These are phyloP conservation scores for Callipepla californica DNA, from an alignment of 2,113 vertebrate genomes.

Conservation along the genomic window DNA sequence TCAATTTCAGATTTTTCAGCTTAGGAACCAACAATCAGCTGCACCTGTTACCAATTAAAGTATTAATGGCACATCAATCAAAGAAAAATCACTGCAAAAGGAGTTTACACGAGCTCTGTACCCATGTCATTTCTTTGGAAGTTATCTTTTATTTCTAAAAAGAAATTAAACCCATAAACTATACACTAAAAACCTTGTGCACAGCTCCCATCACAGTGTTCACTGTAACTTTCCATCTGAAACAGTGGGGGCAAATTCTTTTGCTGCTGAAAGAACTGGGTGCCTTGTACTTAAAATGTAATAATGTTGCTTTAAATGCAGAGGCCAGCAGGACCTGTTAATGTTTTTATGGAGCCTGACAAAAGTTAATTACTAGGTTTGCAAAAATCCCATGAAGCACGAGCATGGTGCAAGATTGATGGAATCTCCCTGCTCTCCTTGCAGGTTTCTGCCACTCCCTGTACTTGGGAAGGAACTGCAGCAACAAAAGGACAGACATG, in stretches of 20 bases:
- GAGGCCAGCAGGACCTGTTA: slow-evolving; percentile 68
- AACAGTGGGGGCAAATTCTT: slow-evolving; percentile 5
- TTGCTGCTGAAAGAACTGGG: slow-evolving; percentile 25
- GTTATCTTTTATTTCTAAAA: slow-evolving; percentile 79
- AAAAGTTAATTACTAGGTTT: slow-evolving; percentile 76
- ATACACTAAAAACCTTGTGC: slow-evolving; percentile 40
- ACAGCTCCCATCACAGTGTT: slow-evolving; percentile 10
- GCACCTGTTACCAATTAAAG: slow-evolving; percentile 92
- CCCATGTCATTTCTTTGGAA: slow-evolving; percentile 78
- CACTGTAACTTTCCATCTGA: slow-evolving; percentile 42
- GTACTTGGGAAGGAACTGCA: background rate
- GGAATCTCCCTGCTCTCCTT: slow-evolving; percentile 14
- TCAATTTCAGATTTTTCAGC: slow-evolving; percentile 84
- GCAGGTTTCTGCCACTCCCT: slow-evolving; percentile 30
- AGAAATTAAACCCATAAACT: slow-evolving; percentile 79
- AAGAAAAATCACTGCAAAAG: slow-evolving; percentile 79
- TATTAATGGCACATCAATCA: slow-evolving; percentile 87
- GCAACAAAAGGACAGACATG: background rate
- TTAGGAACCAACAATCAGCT: slow-evolving; percentile 84
- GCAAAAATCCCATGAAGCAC: slow-evolving; percentile 45
- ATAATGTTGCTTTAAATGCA: slow-evolving; percentile 55
- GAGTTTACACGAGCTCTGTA: slow-evolving; percentile 76
- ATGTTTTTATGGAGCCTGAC: slow-evolving; percentile 74
- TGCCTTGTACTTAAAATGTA: slow-evolving; percentile 68
- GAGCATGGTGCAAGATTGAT: slow-evolving; percentile 31